Base-by-base conservation (phyloP, 2,113 vertebrate genomes). In the Galbula dea region DNA sequence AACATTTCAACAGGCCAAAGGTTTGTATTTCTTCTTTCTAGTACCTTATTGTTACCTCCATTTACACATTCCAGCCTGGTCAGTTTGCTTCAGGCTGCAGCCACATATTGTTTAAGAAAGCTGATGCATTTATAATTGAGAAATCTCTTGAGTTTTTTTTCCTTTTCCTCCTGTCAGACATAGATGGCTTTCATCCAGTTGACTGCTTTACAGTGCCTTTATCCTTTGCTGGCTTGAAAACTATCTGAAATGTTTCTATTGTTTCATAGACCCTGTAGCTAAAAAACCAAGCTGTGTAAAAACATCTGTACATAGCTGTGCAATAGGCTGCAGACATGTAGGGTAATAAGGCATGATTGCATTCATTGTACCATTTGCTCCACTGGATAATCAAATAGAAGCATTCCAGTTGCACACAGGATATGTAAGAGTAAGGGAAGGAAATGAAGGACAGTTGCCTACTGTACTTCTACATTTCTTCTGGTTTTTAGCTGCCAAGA, bases 401-500 rank as follows among this genome's bases (percentile, higher is more conserved):
- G 82, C 90, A 88, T 96, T 96, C 79, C 93, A 94, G 22, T 95
- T 88, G 55, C 91, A 86, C 79, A 78, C 86, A 83, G 91, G 94
- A 94, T 94, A 81, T 92, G 54, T 96, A 93, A 74, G 87, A 84
- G 87, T 75, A 77, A 89, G 82, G 85, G 77, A 95, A 94, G 92
- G 88, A 97, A 97, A 96, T 96, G 83, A 96, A 94, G 93, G 93
- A 91, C 67, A 73, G 68, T 94, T 93, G 74, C 77, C 89, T 81
- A 19, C 84, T 96, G 55, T 90, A 93, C 67, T 82, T 89, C n/a
- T 94, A 95, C 91, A 75, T 71, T 94, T 92, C 54, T 93, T 93
- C 67, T 68, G 89, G 81, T 76, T 63, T 79, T 43, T 17, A 27
- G 22, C 46, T 95, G 96, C 96, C 94, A 97, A 97, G 82, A 51